Evolutionary conservation across 2,888 invertebrate genomes (phyloP).

Genomic region (Loripinus fragilis): DNA sequence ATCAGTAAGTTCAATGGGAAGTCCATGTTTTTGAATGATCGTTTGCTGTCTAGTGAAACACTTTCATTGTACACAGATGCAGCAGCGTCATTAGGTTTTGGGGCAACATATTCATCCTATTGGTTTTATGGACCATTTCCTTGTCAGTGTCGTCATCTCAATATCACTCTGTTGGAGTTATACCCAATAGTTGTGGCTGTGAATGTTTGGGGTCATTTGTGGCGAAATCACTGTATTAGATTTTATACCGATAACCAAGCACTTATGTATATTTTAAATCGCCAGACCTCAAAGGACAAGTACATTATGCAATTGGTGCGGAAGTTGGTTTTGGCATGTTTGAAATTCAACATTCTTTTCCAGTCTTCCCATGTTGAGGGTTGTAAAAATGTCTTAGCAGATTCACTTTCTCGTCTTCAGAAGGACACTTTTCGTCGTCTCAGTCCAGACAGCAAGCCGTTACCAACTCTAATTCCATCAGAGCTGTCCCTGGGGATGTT

Average conservation of each 20-base stretch:
- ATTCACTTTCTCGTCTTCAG: slow-evolving; percentile 25
- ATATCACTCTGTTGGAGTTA: neutral
- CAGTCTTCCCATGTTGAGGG: no score
- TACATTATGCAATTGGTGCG: no score
- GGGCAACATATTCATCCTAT: neutral
- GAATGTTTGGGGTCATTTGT: neutral
- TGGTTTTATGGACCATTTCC: neutral
- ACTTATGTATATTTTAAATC: no score
- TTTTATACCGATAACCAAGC: no score
- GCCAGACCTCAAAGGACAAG: no score
- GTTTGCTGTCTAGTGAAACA: neutral
- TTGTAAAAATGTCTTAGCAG: slow-evolving; percentile 18
- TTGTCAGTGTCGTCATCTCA: neutral
- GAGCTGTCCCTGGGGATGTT: slow-evolving; percentile 11
- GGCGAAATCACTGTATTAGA: no score
- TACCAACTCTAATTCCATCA: neutral
- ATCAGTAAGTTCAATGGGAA: neutral
- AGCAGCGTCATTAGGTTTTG: neutral
- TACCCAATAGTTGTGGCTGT: neutral
- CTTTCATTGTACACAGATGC: neutral
- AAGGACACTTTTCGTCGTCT: neutral
- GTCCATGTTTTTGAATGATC: neutral
- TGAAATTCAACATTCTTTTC: no score
- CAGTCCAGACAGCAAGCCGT: neutral
- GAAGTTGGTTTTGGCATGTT: no score